Evolutionary conservation across 2,113 vertebrate species (phyloP).

Genomic region (Laticauda colubrina): DNA sequence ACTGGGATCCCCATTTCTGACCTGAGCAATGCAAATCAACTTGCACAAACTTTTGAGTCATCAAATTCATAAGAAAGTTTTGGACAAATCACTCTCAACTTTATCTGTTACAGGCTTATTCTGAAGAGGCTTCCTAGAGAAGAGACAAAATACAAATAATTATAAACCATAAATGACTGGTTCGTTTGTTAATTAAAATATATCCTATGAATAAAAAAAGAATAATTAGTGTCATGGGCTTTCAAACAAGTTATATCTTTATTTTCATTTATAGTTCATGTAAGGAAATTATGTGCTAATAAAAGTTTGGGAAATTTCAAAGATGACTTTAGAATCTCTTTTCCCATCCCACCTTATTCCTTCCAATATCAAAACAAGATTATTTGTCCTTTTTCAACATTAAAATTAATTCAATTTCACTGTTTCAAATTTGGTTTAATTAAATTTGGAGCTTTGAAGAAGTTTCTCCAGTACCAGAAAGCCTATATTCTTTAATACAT

Average conservation of each 20-base stretch:
- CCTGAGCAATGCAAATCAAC: not conserved
- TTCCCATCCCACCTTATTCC: not conserved
- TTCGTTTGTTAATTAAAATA: not conserved
- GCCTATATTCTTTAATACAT: not conserved
- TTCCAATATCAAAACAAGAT: not conserved
- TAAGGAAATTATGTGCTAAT: not conserved
- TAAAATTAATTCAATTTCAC: not conserved
- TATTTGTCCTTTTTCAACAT: not conserved
- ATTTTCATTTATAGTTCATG: not conserved
- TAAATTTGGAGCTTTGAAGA: not conserved
- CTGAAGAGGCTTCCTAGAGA: not conserved
- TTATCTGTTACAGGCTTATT: not conserved
- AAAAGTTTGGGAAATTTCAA: not conserved
- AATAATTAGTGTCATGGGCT: not conserved
- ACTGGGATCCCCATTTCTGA: not conserved
- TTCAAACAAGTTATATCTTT: not conserved
- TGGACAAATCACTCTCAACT: not conserved
- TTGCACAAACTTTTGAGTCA: not conserved
- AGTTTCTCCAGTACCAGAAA: not conserved
- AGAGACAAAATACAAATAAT: not conserved
- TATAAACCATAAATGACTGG: not conserved
- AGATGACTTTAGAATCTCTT: not conserved
- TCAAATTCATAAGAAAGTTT: not conserved
- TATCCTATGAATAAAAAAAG: not conserved
- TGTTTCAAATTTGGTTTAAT: not conserved